Conservation (phyloP, 2,888 invertebrate genomes). For the Tiliacea aurago region DNA sequence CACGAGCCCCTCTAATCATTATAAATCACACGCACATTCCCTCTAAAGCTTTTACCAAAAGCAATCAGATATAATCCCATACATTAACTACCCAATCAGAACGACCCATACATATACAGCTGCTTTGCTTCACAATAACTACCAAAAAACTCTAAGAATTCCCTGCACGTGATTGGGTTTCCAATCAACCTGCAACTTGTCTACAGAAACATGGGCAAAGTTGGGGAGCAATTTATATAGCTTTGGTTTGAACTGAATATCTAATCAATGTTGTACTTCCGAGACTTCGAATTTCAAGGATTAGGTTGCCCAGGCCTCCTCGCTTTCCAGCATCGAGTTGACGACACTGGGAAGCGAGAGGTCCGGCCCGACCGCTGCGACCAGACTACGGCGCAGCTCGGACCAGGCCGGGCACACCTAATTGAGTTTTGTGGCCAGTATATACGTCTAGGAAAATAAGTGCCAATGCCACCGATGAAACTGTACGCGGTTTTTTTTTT, state of each 20-base stretch:
- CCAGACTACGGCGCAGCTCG: no score
- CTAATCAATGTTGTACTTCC: not conserved
- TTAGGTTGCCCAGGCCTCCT: no score
- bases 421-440: not conserved
- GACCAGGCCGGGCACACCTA: no score
- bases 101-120: not conserved
- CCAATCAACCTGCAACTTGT: not conserved
- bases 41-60: not conserved
- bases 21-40: not conserved
- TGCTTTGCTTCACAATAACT: not conserved
- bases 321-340: no score
- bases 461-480: no score
- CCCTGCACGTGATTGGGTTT: not conserved
- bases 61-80: conserved; percentile 28
- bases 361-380: no score
- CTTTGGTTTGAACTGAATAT: not conserved
- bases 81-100: conserved; percentile 6
- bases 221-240: not conserved
- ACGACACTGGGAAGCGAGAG: no score
- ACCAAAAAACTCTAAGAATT: not conserved
- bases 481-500: no score
- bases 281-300: not conserved
- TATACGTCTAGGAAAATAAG: not conserved
- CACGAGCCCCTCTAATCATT: not conserved
- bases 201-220: not conserved